Evolutionary conservation across 1,140 invertebrate genomes (phyloP), one percentile per base, ranked within the genome.

Genomic region (Dinoponera quadriceps): DNA sequence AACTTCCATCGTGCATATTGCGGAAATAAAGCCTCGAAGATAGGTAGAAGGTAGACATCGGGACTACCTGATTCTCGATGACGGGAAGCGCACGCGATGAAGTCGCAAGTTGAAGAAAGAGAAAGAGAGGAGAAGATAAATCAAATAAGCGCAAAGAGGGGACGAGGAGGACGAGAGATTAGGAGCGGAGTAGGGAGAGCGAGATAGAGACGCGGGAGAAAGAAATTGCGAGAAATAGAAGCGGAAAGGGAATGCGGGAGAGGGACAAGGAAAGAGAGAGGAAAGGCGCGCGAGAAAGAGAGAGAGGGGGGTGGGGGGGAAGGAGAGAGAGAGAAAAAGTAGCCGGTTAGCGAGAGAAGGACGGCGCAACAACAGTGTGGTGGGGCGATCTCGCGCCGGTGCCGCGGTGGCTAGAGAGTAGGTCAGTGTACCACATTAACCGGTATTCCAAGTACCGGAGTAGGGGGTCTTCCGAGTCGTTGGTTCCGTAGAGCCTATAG

Each of bases 401-500:
- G 72, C 55, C 77, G 84, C 82, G 73, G 77, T 83, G 73, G 86
- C 88, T 89, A 74, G 88, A 94, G 92, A 94, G 94, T 94, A 94
- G 94, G 93, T 94, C 93, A 94, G 93, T 94, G 92, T 94, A 94
- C 94, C 93, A 94, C 92, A 93, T 92, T 93, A 93, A 92, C 92
- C 91, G 91, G 92, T 91, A 93, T 91, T 85, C 84, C 66, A 44
- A 20, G n/a, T n/a, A n/a, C n/a, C 20, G 80, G 22, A 66, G 69
- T 73, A 80, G 63, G 72, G 80, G 82, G 78, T 71, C 91, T 93
- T 94, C 93, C 93, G 92, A 93, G 90, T 94, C 91, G 91, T 92
- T 91, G 93, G 93, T 94, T 94, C 94, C 93, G 94, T 92, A 93
- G 90, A 88, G 87, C 72, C 86, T 90, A 88, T 89, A 90, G 87